Conservation (phyloP, 2,113 vertebrate genomes). For the Triplophysa rosa region DNA sequence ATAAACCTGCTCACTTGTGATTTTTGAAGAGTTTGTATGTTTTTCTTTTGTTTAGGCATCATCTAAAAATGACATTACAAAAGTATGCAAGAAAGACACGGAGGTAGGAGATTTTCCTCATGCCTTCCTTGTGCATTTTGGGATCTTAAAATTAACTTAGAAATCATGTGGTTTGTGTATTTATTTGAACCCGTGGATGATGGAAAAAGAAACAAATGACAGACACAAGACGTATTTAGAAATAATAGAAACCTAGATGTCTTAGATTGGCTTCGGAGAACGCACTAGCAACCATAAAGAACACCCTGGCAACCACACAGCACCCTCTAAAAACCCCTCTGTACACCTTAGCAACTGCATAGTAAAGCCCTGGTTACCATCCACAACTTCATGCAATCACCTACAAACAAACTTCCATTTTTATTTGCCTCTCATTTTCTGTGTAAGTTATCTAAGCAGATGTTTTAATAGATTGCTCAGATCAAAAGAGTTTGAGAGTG, state of each 20-base stretch:
- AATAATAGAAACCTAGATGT: no score
- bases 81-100: slow-evolving; percentile 92
- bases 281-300: no score
- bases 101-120: slow-evolving; percentile 78
- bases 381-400: not conserved
- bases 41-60: slow-evolving; percentile 78
- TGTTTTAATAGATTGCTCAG: not conserved
- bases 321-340: no score
- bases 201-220: no score
- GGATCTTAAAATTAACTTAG: not conserved
- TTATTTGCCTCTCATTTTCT: not conserved
- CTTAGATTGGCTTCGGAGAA: no score
- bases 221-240: no score
- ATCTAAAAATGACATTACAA: slow-evolving; percentile 91
- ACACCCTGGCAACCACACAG: no score
- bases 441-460: not conserved
- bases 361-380: no score
- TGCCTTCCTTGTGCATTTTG: not conserved
- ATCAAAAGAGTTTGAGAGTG: not conserved
- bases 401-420: not conserved
- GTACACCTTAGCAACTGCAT: no score
- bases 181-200: no score
- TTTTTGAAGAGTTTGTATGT: not conserved
- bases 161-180: not conserved
- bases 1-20: not conserved